Percentiles rank a stretch among this genome's conserved stretches.
Evolutionary conservation across 2,797 vertebrate genomes (phyloP).

Genomic region (Melanotaenia pygmaea): DNA sequence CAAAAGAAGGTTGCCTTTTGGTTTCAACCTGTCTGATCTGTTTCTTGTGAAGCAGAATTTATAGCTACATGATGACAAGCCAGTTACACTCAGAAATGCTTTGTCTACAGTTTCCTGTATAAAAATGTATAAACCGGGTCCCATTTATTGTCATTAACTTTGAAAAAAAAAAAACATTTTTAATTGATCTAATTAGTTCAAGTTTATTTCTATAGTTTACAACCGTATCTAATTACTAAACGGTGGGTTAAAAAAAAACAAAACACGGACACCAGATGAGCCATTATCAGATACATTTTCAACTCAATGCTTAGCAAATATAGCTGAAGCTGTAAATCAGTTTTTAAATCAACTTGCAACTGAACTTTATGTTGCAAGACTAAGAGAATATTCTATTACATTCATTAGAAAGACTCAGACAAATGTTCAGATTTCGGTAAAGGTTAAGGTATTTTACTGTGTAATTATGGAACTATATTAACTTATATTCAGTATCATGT

Average conservation of each 20-base stretch:
- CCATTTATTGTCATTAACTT: conserved; percentile 16
- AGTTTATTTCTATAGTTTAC: too few relatives aligned
- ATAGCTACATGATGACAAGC: conserved; percentile 6
- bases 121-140: not conserved
- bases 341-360: too few relatives aligned
- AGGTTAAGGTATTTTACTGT: not conserved
- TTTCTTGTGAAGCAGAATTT: conserved; percentile 27
- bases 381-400: not conserved
- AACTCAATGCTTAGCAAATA: not conserved
- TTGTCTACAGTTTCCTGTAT: conserved; percentile 59
- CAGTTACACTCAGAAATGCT: conserved; percentile 40
- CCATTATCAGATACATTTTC: not conserved
- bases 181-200: conserved; percentile 3
- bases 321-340: not conserved
- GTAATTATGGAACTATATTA: too few relatives aligned
- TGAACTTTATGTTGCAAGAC: not conserved
- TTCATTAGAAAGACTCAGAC: not conserved
- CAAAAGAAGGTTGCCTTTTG: conserved; percentile 18
- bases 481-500: too few relatives aligned
- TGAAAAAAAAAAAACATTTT: conserved; percentile 20
- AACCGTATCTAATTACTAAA: not conserved
- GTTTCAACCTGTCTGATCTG: conserved; percentile 21
- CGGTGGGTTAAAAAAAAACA: not conserved
- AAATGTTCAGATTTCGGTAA: not conserved
- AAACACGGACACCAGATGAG: not conserved